Evolutionary conservation across 2,113 vertebrate genomes (phyloP).

Genomic region (Pseudois nayaur): DNA sequence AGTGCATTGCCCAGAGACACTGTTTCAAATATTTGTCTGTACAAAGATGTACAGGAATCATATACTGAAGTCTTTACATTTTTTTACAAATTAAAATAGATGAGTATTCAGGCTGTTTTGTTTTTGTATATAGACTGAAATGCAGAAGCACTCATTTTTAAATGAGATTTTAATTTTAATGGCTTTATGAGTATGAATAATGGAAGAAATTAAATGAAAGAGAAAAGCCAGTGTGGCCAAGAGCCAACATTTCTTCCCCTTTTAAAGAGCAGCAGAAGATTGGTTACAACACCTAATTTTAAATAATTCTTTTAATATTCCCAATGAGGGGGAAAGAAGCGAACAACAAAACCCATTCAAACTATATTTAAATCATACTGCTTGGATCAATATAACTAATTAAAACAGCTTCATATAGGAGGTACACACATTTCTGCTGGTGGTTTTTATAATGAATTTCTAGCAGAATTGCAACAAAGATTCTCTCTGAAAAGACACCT

Average conservation of each 20-base stretch:
- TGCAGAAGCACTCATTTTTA: not conserved
- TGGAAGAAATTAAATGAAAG: constrained; percentile 1
- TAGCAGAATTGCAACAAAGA: not conserved
- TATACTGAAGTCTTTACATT: not conserved
- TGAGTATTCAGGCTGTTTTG: not conserved
- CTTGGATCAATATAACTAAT: constrained; percentile 36
- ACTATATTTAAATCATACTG: not conserved
- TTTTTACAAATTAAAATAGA: not conserved
- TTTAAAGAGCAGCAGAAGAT: not conserved
- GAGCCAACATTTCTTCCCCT: not conserved
- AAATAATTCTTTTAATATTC: constrained; percentile 40
- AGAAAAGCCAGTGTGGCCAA: not conserved
- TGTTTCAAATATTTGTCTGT: not conserved
- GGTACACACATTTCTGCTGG: not conserved
- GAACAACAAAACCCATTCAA: not conserved
- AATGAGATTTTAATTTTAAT: constrained; percentile 39
- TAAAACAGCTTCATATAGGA: not conserved
- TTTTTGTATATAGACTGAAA: constrained; percentile 12
- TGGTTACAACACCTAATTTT: not conserved
- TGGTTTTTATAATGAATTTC: not conserved
- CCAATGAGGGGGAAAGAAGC: not conserved
- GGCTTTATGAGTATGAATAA: constrained; percentile 14
- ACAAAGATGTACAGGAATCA: not conserved
- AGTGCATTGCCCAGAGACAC: not conserved
- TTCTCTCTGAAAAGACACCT: not conserved